These are phyloP conservation scores for Phrynocephalus guinanensis DNA, from an alignment of 2,797 vertebrate genomes.

Conservation along the genomic window DNA sequence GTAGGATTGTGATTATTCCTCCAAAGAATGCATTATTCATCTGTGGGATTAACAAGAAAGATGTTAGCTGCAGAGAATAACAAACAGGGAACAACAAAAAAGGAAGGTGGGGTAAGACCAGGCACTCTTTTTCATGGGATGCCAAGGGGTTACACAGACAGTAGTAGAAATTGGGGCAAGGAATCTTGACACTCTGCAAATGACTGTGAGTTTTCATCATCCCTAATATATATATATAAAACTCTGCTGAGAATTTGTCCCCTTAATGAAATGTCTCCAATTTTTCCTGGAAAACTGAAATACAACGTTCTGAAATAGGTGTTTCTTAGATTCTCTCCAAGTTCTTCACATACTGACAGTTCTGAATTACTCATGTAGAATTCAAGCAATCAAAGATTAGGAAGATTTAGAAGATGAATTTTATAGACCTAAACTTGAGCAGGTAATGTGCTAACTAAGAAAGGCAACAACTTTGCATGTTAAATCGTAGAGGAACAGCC, in stretches of 20 bases:
- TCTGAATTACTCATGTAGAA: background rate
- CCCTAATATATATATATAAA: background rate
- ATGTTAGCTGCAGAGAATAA: no score
- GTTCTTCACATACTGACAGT: background rate
- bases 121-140: no score
- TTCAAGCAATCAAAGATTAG: background rate
- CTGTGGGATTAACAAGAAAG: no score
- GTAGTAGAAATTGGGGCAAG: no score
- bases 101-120: no score
- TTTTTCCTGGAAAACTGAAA: background rate
- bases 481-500: background rate
- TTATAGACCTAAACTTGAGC: background rate
- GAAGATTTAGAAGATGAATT: background rate
- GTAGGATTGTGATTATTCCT: no score
- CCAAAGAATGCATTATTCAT: no score
- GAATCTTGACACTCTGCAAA: no score
- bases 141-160: no score
- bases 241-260: background rate
- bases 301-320: background rate
- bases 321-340: background rate
- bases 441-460: background rate
- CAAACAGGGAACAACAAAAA: no score
- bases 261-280: background rate
- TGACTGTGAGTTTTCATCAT: no score
- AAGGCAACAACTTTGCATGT: background rate